Evolutionary conservation across 2,797 vertebrate species (phyloP), one percentile per base, ranked within the genome.

Genomic region (Artibeus jamaicensis): DNA sequence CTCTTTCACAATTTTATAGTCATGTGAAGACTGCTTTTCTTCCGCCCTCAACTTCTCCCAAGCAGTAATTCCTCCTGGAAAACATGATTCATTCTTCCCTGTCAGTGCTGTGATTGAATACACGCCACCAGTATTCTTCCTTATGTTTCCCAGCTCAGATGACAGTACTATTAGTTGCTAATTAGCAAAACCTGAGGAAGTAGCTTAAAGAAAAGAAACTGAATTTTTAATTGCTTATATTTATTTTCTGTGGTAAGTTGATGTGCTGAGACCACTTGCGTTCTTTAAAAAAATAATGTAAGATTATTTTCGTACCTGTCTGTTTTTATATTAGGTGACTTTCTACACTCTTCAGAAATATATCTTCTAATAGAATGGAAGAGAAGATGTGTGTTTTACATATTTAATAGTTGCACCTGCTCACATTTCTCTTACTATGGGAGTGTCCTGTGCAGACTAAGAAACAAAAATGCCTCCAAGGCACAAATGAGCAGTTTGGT

Each of bases 61-160:
- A 97, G 94, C 81, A 93, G 96, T 95, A 91, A 91, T 98, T 98
- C 89, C 77, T 98, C 91, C 92, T 98, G 98, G 98, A 98, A 98
- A 98, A 98, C 98, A 97, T 98, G 97, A 98, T 98, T 98, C 97
- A 98, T 97, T 98, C 96, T 85, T 85, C 94, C 96, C 95, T 98
- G 95, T 97, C 97, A 98, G 96, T 97, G 96, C 95, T 97, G 92
- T 98, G 97, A 98, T 98, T 98, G 98, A 98, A 98, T 98, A 98
- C 97, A 98, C 91, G 98, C 97, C 95, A 83, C 95, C 97, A 76
- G 93, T 98, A 92, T 97, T 96, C 95, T 97, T 98, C 88, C 94
- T 73, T 92, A 89, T n/a, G 82, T 93, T 98, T 96, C 70, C 92
- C 86, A 96, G 97, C 96, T 98, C 76, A n/a, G 95, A 96, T 98